Conservation (phyloP, 2,888 invertebrate species). For the Eupithecia subfuscata region DNA sequence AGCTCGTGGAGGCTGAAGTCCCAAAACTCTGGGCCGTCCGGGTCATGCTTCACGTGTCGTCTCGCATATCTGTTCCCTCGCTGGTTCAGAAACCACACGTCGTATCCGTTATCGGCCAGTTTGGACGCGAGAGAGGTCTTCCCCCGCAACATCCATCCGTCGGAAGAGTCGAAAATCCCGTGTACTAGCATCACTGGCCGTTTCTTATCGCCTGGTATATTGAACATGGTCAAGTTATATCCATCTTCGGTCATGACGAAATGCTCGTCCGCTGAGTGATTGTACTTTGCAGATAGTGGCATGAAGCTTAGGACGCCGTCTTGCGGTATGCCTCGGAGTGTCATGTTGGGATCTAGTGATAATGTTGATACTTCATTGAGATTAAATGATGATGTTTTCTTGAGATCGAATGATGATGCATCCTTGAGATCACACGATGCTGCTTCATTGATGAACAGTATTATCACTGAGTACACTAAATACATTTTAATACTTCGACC, state of each 20-base stretch:
- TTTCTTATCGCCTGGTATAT: conserved; percentile 46
- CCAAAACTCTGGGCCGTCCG: conserved; percentile 75
- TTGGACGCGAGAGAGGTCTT: conserved; percentile 48
- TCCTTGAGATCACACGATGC: not conserved
- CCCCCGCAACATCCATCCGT: conserved; percentile 52
- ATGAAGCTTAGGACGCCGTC: conserved; percentile 41
- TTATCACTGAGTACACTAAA: conserved; percentile 5
- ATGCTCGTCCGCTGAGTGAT: conserved; percentile 42
- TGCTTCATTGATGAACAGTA: not conserved
- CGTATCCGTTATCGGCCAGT: conserved; percentile 49
- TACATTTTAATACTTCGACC: conserved; percentile 12
- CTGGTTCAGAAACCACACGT: conserved; percentile 58
- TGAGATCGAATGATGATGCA: not conserved
- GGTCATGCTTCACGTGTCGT: conserved; percentile 75
- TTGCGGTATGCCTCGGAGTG: conserved; percentile 28
- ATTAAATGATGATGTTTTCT: not conserved
- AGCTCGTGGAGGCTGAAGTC: conserved; percentile 82
- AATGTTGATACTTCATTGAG: conserved; percentile 1
- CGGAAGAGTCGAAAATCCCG: conserved; percentile 51
- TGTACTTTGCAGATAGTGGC: conserved; percentile 43
- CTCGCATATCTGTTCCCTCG: conserved; percentile 78
- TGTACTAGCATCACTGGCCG: conserved; percentile 49
- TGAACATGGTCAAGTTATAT: conserved; percentile 51
- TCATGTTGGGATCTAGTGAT: conserved; percentile 14
- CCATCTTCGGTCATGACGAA: conserved; percentile 54